Percentiles rank a stretch among this genome's conserved stretches.
phyloP scores from a whole-genome alignment of 2,888 invertebrate species.

The Eristalis tenax region DNA sequence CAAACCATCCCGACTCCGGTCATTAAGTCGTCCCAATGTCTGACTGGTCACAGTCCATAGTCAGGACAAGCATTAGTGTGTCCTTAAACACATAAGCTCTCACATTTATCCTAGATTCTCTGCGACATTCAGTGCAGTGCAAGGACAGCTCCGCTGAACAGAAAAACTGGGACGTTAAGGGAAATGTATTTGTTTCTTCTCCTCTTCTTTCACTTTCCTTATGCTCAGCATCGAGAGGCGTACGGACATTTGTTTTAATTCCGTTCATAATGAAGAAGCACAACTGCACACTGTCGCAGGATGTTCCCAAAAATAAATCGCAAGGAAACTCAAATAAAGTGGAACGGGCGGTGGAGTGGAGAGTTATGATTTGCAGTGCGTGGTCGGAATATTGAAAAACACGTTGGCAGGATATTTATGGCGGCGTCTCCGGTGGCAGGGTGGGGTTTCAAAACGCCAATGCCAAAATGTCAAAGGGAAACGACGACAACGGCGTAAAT shows the following conservation, averaged over 20 bases:
- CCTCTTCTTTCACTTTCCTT: neutral
- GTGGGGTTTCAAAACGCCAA: neutral
- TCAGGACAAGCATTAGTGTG: neutral
- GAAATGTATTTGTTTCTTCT: conserved; percentile 21
- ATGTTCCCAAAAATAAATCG: conserved; percentile 30
- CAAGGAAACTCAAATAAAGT: neutral
- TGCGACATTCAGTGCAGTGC: conserved; percentile 19
- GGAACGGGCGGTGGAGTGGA: neutral
- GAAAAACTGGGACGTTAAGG: neutral
- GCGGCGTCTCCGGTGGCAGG: neutral
- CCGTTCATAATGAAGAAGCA: conserved; percentile 40
- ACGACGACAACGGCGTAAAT: neutral
- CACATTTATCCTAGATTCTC: conserved; percentile 1
- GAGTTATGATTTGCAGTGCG: conserved; percentile 29
- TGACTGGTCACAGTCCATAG: conserved; percentile 4
- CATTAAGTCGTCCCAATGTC: conserved; percentile 43
- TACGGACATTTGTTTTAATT: conserved; percentile 48
- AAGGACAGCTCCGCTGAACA: neutral
- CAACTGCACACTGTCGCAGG: conserved; percentile 47
- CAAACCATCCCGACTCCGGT: conserved; percentile 21
- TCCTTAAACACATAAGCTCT: neutral
- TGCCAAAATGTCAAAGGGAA: neutral
- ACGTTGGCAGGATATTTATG: neutral
- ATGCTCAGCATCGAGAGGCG: conserved; percentile 6
- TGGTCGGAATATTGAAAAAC: conserved; percentile 19